A percentile compares a stretch with the other conserved stretches of the same genome.
Evolutionary conservation across 1,140 invertebrate genomes (phyloP).

Genomic region (Oryctes rhinoceros): DNA sequence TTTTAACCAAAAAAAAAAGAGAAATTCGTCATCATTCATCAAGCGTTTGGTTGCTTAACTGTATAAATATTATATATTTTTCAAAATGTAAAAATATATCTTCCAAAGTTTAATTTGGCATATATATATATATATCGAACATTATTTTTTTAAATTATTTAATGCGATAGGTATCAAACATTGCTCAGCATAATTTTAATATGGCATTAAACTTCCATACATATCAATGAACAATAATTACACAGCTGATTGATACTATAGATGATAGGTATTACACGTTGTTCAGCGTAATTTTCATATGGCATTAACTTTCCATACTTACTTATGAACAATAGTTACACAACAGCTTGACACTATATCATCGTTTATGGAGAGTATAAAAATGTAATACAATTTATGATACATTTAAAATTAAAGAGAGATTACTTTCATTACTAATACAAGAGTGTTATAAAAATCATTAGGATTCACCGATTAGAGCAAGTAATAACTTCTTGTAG

Average conservation of each 20-base stretch:
- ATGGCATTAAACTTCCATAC: no score
- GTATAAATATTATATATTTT: neutral
- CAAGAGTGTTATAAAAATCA: neutral
- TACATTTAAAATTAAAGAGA: neutral
- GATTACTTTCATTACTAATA: neutral
- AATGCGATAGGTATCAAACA: no score
- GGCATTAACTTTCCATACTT: no score
- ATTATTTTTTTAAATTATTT: neutral
- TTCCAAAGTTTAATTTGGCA: neutral
- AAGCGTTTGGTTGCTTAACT: no score
- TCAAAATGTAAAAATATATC: neutral
- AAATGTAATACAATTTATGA: neutral
- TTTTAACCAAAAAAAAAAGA: neutral
- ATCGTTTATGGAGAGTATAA: neutral
- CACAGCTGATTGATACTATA: neutral
- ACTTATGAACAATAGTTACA: neutral
- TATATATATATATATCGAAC: neutral
- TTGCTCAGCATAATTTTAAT: no score
- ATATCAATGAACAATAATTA: neutral
- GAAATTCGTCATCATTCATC: no score
- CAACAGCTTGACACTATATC: neutral
- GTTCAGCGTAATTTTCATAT: no score
- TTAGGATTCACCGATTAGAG: conserved; percentile 65
- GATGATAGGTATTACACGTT: no score
- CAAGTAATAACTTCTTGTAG: conserved; percentile 84